Conservation (phyloP, 2,113 vertebrate genomes). For the Muntiacus muntjak region DNA sequence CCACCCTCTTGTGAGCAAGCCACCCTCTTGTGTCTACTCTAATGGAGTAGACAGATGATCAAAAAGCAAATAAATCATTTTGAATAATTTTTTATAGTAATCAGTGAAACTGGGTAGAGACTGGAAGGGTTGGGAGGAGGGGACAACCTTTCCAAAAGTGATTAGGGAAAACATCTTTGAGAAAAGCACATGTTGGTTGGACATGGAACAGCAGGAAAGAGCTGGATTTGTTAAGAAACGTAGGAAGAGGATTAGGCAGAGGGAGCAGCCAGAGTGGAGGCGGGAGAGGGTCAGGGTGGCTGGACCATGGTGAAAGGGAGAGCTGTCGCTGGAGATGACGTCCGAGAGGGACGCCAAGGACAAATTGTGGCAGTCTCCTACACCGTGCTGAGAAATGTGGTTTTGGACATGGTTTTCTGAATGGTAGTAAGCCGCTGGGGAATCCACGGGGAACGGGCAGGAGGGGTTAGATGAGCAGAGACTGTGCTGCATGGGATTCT, state of each 20-base stretch:
- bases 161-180: not conserved
- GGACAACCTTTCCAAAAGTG: not conserved
- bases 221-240: not conserved
- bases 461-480: too few species aligned
- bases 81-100: not conserved
- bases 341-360: not conserved
- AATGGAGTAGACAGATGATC: not conserved
- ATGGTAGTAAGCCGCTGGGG: not conserved
- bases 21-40: too few species aligned
- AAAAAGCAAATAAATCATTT: not conserved
- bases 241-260: not conserved
- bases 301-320: not conserved
- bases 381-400: not conserved
- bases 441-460: rapidly evolving
- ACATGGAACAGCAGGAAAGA: not conserved
- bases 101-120: not conserved
- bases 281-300: not conserved
- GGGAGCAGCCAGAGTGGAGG: not conserved
- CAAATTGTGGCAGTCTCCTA: rapidly evolving
- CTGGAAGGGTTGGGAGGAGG: not conserved
- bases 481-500: not conserved
- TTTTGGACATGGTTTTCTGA: not conserved
- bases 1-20: not conserved
- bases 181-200: not conserved
- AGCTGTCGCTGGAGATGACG: not conserved